phyloP scores from a whole-genome alignment of 2,113 vertebrate genomes.

The Rhinoptilus africanus region DNA sequence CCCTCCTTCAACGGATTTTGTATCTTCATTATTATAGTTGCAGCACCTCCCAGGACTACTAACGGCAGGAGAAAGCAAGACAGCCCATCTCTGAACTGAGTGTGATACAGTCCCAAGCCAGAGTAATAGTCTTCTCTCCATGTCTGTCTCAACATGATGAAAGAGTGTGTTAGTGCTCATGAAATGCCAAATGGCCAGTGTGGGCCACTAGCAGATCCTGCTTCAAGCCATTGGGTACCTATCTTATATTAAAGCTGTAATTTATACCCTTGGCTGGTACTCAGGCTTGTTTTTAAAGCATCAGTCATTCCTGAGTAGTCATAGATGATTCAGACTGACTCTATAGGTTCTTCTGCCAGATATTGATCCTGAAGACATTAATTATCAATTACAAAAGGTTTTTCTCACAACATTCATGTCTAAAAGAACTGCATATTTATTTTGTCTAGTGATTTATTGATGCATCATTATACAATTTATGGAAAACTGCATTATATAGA shows the following conservation, averaged over 20 bases:
- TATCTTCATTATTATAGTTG: neutral
- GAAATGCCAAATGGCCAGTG: neutral
- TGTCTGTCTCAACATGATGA: neutral
- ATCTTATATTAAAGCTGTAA: slow-evolving; percentile 50
- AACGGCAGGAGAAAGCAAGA: neutral
- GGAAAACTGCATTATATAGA: slow-evolving; percentile 67
- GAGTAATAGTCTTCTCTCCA: neutral
- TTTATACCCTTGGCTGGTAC: slow-evolving; percentile 68
- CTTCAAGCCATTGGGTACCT: neutral
- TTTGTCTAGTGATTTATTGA: slow-evolving; percentile 76
- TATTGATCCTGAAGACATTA: slow-evolving; percentile 78
- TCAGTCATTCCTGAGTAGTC: slow-evolving; percentile 67
- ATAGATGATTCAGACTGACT: slow-evolving; percentile 67
- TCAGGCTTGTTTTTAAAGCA: slow-evolving; percentile 54
- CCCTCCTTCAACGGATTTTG: neutral
- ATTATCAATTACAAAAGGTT: slow-evolving; percentile 80
- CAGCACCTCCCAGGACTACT: neutral
- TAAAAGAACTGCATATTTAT: slow-evolving; percentile 72
- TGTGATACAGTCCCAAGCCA: neutral
- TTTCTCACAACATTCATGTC: slow-evolving; percentile 65
- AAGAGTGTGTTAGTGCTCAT: neutral
- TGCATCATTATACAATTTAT: slow-evolving; percentile 54
- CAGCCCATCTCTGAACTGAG: neutral
- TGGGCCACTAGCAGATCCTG: neutral
- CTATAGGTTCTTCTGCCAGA: slow-evolving; percentile 66